Base-by-base conservation (phyloP, 2,797 vertebrate genomes). In the Falco novaeseelandiae region DNA sequence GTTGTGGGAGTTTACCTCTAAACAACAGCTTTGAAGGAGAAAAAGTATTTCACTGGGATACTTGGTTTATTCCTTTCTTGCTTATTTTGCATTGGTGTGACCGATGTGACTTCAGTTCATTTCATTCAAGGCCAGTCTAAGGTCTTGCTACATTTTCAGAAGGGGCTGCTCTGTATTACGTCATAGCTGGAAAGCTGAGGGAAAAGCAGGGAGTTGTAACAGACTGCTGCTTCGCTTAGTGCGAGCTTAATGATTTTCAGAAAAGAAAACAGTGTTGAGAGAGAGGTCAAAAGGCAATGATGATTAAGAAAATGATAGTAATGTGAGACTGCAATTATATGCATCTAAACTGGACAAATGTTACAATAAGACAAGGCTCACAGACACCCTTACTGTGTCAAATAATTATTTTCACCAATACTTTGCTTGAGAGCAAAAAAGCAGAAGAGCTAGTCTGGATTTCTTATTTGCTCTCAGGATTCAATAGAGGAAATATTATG, bases 131-230 rank as follows among this genome's bases (percentile, higher is more conserved):
- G 71, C 67, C 83, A 89, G 48, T 29, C 57, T 90, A 89, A 90
- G 67, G 26, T 83, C 86, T 87, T 93, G 38, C 19, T 90, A 38
- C 46, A 51, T 65, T 95, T 97, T 90, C 87, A 87, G 79, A 87
- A 58, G 52, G 26, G 22, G n/a, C 67, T 93, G 83, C 81, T 93
- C 71, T 93, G 84, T 83, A 94, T 95, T 87, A 92, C 83, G 78
- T 94, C 86, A 92, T 94, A 89, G 71, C 83, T 96, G 92, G 95
- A 94, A 96, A 94, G 87, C 76, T 83, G 69, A 79, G 81, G 84
- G 74, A 86, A 93, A 89, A 92, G 44, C 52, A 80, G 80, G 49
- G 93, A 94, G 71, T 87, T 94, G 61, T 73, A 90, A 70, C 32
- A 87, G 54, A 36, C 46, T 78, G n/a, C 48, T 91, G 25, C 55